Evolutionary conservation across 2,113 vertebrate genomes (phyloP).

Genomic region (Arvicanthis niloticus): DNA sequence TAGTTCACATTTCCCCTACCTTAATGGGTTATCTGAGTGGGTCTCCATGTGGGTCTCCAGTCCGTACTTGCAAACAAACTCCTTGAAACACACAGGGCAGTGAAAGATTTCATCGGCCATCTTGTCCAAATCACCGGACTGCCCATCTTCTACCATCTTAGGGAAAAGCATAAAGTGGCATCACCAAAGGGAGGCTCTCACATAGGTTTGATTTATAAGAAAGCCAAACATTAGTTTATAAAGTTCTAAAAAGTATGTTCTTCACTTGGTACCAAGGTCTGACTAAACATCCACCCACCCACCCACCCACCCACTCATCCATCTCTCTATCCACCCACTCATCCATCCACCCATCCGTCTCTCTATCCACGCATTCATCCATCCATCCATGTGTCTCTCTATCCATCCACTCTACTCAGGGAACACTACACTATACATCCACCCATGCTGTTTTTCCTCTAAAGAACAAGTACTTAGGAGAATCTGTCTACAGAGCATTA

Average conservation of each 20-base stretch:
- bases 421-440: rapidly evolving
- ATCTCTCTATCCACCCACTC: too few species aligned
- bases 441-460: background rate
- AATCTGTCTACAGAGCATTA: background rate
- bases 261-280: background rate
- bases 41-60: conserved; percentile 97
- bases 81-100: conserved; percentile 96
- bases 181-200: background rate
- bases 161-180: background rate
- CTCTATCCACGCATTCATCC: too few species aligned
- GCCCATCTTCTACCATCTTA: conserved; percentile 90
- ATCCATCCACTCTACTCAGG: too few species aligned
- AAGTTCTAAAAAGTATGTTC: background rate
- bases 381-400: too few species aligned
- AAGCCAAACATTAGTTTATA: background rate
- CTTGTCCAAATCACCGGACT: conserved; percentile 83
- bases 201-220: background rate
- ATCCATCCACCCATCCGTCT: too few species aligned
- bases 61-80: conserved; percentile 93
- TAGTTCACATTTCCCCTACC: conserved; percentile 83
- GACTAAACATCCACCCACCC: background rate
- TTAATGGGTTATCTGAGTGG: conserved; percentile 94
- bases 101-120: conserved; percentile 90
- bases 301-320: too few species aligned
- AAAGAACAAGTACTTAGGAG: too few species aligned